Conservation (phyloP, 2,888 invertebrate species). For the Dynastes maya region DNA sequence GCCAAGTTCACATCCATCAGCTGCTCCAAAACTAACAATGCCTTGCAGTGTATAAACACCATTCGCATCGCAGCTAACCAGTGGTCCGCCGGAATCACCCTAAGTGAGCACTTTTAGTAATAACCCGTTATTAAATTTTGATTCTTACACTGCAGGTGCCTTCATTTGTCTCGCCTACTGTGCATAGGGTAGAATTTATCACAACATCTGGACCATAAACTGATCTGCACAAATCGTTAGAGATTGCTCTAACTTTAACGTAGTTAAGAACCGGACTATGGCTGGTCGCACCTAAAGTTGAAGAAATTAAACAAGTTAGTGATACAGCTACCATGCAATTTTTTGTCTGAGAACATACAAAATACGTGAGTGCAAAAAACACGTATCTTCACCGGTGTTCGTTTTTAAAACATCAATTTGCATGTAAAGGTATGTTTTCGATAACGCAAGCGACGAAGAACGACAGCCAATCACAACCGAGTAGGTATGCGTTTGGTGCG, state of each 20-base stretch:
- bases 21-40: conserved; percentile 61
- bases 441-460: no score
- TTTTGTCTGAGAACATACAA: no score
- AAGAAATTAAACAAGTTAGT: neutral
- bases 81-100: conserved; percentile 65
- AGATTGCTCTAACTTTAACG: conserved; percentile 59
- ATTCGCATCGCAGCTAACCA: conserved; percentile 54
- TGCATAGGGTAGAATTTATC: conserved; percentile 59
- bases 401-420: no score
- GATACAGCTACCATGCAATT: no score
- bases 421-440: no score
- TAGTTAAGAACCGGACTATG: conserved; percentile 56
- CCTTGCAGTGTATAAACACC: conserved; percentile 58
- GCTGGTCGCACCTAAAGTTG: conserved; percentile 35
- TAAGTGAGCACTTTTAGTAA: conserved; percentile 50
- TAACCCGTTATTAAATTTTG: neutral
- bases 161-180: conserved; percentile 56
- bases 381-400: no score
- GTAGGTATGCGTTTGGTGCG: no score
- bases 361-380: no score
- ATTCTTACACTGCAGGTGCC: conserved; percentile 63
- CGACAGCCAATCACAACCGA: no score
- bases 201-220: conserved; percentile 57
- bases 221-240: conserved; percentile 58
- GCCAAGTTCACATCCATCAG: conserved; percentile 61